A percentile compares a stretch with the other conserved stretches of the same genome.
Conservation (phyloP, 2,888 invertebrate species). For the Pammene aurita region DNA sequence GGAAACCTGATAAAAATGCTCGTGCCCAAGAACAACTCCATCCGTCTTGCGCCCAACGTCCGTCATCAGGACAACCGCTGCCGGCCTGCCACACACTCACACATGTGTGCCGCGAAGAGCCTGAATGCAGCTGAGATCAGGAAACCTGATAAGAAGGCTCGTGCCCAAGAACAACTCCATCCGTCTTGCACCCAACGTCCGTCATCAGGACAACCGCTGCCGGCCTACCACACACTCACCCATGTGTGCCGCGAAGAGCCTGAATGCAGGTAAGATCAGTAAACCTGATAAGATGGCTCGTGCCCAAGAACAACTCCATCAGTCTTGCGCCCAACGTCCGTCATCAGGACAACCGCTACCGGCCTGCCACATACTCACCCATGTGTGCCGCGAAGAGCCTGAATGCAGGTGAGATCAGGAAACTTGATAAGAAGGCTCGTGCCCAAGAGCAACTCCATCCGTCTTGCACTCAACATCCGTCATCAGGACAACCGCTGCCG, state of each 20-base stretch:
- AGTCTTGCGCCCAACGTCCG: background rate
- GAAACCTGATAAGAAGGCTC: background rate
- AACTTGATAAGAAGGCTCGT: conserved; percentile 94
- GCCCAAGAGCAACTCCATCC: conserved; percentile 96
- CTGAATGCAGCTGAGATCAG: background rate
- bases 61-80: too few relatives aligned
- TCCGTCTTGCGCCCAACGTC: background rate
- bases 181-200: background rate
- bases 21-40: background rate
- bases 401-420: conserved; percentile 78
- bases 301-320: background rate
- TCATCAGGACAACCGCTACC: too few relatives aligned
- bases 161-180: background rate
- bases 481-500: conserved; percentile 88
- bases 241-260: conserved; percentile 83
- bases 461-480: conserved; percentile 91
- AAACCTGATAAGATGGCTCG: background rate
- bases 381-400: too few relatives aligned
- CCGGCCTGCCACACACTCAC: too few relatives aligned
- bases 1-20: background rate
- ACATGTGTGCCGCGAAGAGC: conserved; percentile 83
- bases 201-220: too few relatives aligned
- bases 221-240: too few relatives aligned
- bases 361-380: too few relatives aligned
- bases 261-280: background rate